These are phyloP conservation scores for Nomada fucata DNA, from an alignment of 2,888 invertebrate species.

Conservation along the genomic window DNA sequence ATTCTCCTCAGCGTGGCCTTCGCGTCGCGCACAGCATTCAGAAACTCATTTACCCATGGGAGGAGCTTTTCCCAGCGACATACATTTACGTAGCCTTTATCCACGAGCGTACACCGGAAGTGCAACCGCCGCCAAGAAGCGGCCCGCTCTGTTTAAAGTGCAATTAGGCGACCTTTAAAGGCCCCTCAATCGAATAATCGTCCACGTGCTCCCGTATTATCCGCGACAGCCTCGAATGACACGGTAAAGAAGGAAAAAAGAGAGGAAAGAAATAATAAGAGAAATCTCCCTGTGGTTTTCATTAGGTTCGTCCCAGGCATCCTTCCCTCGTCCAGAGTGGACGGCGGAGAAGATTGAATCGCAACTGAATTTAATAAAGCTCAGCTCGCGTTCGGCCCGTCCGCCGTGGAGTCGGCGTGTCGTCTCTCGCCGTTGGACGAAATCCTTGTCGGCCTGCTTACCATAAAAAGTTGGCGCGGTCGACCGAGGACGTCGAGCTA, in stretches of 20 bases:
- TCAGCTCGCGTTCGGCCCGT: constrained; percentile 53
- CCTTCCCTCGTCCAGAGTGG: too few relatives aligned
- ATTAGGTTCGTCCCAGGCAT: constrained; percentile 20
- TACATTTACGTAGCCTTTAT: constrained; percentile 30
- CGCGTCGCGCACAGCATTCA: background rate
- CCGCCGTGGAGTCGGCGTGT: constrained; percentile 43
- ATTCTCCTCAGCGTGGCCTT: background rate
- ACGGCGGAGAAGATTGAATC: constrained; percentile 52
- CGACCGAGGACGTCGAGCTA: constrained; percentile 6
- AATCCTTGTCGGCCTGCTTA: constrained; percentile 45
- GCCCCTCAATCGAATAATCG: constrained; percentile 43
- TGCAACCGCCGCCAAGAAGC: background rate
- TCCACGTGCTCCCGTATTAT: background rate
- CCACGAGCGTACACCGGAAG: background rate
- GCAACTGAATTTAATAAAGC: constrained; percentile 65
- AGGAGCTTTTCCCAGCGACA: constrained; percentile 22
- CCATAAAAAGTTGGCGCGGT: constrained; percentile 29
- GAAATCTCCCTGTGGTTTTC: constrained; percentile 15
- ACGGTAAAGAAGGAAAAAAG: background rate
- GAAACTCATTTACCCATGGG: constrained; percentile 21
- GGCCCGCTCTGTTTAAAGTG: background rate
- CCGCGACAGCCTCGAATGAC: too few relatives aligned
- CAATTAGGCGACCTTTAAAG: constrained; percentile 37
- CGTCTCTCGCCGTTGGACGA: constrained; percentile 38
- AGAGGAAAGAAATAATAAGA: background rate